Evolutionary conservation across 2,113 vertebrate genomes (phyloP).

Genomic region (Callithrix jacchus): DNA sequence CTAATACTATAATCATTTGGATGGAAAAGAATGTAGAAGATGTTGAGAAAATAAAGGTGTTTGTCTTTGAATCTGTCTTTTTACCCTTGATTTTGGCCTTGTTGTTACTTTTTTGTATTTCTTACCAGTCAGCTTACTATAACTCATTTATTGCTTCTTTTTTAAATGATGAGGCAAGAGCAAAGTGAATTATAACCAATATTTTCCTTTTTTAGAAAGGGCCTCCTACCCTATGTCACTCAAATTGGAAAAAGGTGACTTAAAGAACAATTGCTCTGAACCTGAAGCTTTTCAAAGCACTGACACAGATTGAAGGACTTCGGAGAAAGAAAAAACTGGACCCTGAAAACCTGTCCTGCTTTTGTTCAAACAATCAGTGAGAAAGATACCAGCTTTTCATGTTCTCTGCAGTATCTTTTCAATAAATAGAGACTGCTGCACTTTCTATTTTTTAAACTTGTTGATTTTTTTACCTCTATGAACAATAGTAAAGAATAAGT

Average conservation of each 20-base stretch:
- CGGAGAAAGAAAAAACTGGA: conserved; percentile 37
- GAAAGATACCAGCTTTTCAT: conserved; percentile 45
- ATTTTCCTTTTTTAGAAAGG: not conserved
- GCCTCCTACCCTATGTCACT: not conserved
- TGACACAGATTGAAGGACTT: conserved; percentile 48
- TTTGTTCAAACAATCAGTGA: conserved; percentile 68
- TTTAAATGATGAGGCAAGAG: not conserved
- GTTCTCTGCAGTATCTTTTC: conserved; percentile 37
- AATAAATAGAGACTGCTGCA: conserved; percentile 31
- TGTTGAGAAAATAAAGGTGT: not conserved
- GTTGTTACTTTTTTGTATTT: not conserved
- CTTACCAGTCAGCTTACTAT: not conserved
- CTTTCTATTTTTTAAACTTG: not conserved
- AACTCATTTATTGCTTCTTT: not conserved
- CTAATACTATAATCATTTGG: not conserved
- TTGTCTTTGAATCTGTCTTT: not conserved
- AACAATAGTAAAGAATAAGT: conserved; percentile 26
- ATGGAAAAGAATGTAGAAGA: not conserved
- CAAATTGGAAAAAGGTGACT: not conserved
- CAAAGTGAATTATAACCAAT: conserved; percentile 9
- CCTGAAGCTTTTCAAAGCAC: conserved; percentile 48
- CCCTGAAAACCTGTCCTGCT: conserved; percentile 44
- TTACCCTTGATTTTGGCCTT: not conserved
- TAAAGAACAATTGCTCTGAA: conserved; percentile 30
- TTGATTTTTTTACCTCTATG: not conserved